Base-by-base conservation (phyloP, 1,140 invertebrate species). In the Hylaeus anthracinus region DNA sequence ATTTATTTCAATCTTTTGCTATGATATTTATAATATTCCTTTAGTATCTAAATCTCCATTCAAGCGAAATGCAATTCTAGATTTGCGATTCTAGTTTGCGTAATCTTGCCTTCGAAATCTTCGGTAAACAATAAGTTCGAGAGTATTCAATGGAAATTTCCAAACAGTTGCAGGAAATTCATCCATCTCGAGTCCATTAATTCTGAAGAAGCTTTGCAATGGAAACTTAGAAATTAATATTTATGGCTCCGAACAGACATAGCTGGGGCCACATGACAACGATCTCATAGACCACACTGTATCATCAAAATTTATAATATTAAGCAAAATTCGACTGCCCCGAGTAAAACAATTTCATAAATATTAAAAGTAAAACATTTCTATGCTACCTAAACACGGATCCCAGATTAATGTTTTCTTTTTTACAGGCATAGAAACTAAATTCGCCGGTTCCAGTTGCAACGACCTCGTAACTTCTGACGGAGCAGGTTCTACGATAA, bases 401-500 rank as follows among this genome's bases (percentile, higher is more conserved):
- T 6, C 12, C 3, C 0, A 15, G 4, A 1, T 45, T 55, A 73
- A 86, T 84, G 88, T 84, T 86, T 86, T 87, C 80, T 86, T 86
- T 87, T 80, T 86, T 90, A 75, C 93, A 98, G 97, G 98, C 94
- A 96, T 97, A 83, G 97, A 98, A 92, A 99, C 99, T 1, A 98
- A 99, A 94, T 99, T 99, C 92, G 98, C 98, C 76, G 98, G 98
- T 37, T 99, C 98, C 9, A 98, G 97, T 90, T 99, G 98, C 92
- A 98, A 99, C 92, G 99, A 99, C 94, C 94, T 99, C 39, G 98
- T 99, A 51, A 98, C 97, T 71, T 96, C 96, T 39, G 97, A 98
- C 88, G 96, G 96, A 60, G 95, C 97, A 1, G 98, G 97, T n/a
- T 97, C 97, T 14, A 97, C 96, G 41, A 97, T 99, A 81, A 98